Evolutionary conservation across 2,797 vertebrate genomes (phyloP), one percentile per base, ranked within the genome.

Genomic region (Chaetophractus vellerosus): DNA sequence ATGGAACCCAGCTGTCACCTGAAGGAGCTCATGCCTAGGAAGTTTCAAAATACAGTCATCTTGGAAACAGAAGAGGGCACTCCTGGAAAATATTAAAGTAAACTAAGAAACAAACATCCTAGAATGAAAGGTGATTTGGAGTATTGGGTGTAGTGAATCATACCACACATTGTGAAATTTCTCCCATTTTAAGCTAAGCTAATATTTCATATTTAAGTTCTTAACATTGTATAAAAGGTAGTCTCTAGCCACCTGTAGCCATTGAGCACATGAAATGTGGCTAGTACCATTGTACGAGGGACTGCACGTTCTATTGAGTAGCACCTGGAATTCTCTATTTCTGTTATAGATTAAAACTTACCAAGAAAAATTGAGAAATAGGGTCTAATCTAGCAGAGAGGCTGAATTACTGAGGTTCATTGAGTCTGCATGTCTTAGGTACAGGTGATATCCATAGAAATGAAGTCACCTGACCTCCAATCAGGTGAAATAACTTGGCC

Each of bases 71-170:
- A 2, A 80, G 83, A 81, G 87, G 78, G 64, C 45, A 23, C 82
- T 16, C 26, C 12, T 19, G 75, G 26, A 18, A 85, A 83, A 48
- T 1, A 31, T 11, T 28, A 61, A 74, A 68, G 45, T 23, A 14
- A 78, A 55, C 14, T 28, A 19, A 82, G 19, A 75, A 19, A 26
- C 21, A 78, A 33, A 26, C 6, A 0, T 55, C 66, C 23, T 38
- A 15, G 71, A n/a, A 59, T 0, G 61, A 33, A 76, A 57, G 1
- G 18, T 33, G 28, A 28, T 26, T 15, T 14, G 33, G 59, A 11
- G 31, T 63, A 0, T 0, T 9, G 26, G 31, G 28, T 10, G 4
- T 0, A 4, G 31, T 3, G 8, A 1, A 0, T 6, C 12, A 10
- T 2, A 24, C 6, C 11, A 4, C 19, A 9, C 52, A 0, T 0